Base-by-base conservation (phyloP, 2,113 vertebrate genomes). In the Charadrius vociferus region DNA sequence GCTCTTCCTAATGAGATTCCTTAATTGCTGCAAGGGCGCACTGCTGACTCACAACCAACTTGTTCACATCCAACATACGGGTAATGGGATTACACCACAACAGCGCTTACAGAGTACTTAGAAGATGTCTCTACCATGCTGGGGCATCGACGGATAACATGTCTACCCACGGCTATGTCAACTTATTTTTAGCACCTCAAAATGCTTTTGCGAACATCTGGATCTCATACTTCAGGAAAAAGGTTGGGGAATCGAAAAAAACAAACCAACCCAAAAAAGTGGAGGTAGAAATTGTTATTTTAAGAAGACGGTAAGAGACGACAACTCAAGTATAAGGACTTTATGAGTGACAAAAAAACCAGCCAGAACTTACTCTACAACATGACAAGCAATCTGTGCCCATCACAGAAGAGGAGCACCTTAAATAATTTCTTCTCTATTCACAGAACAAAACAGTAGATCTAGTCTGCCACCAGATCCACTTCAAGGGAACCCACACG, bases 261-360 rank as follows among this genome's bases (percentile, higher is more conserved):
- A 19, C n/a, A 30, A 78, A 84, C 63, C 53, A 63, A 81, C 37
- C 37, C 24, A 21, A 41, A 41, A 41, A 93, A 94, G 79, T 12
- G 58, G 96, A 97, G 96, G 96, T 96, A 97, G 96, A 93, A 97
- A 96, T 34, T 27, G 96, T 96, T 95, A 81, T 59, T 95, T 95
- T 93, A 91, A 95, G 86, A 89, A 87, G 89, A 95, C 14, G 0
- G 91, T 77, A 55, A 77, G 58, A 91, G 50, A 73, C 24, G 9
- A 65, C 55, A 95, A 96, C 93, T 97, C 95, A 95, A 96, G 91
- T 94, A 94, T 86, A 93, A 92, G 45, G 82, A 93, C 58, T 77
- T 87, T 0, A 53, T 23, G 81, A 93, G 86, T 2, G 43, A 77
- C 71, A 91, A 94, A 87, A 16, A 24, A 68, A 58, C 73, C 73